phyloP scores from a whole-genome alignment of 2,797 vertebrate species.

The Chiloscyllium punctatum region DNA sequence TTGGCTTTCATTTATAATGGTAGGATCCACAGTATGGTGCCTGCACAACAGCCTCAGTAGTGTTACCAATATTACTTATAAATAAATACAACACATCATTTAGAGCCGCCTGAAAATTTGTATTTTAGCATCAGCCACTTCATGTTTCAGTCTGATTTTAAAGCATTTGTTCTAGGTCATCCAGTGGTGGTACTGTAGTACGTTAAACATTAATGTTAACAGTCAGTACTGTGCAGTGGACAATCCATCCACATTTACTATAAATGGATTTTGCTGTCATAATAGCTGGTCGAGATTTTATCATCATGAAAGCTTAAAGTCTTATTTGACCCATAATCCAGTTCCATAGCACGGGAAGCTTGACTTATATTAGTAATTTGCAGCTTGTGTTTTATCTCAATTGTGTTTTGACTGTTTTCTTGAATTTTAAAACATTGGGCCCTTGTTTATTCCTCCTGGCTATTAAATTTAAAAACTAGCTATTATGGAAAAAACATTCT shows the following conservation, averaged over 20 bases:
- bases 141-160: neutral
- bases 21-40: neutral
- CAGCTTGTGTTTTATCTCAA: neutral
- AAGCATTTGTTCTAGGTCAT: neutral
- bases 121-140: neutral
- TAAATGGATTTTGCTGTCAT: neutral
- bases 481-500: neutral
- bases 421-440: neutral
- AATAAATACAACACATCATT: neutral
- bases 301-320: neutral
- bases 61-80: neutral
- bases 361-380: neutral
- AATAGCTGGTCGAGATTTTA: neutral
- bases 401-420: neutral
- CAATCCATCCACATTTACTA: neutral
- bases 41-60: neutral
- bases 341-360: neutral
- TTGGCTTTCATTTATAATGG: neutral
- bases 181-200: neutral
- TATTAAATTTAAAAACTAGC: neutral
- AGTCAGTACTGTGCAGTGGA: neutral
- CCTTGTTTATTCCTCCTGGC: neutral
- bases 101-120: neutral
- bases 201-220: neutral
- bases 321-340: neutral